Base-by-base conservation (phyloP, 2,113 vertebrate genomes). In the Meles meles region DNA sequence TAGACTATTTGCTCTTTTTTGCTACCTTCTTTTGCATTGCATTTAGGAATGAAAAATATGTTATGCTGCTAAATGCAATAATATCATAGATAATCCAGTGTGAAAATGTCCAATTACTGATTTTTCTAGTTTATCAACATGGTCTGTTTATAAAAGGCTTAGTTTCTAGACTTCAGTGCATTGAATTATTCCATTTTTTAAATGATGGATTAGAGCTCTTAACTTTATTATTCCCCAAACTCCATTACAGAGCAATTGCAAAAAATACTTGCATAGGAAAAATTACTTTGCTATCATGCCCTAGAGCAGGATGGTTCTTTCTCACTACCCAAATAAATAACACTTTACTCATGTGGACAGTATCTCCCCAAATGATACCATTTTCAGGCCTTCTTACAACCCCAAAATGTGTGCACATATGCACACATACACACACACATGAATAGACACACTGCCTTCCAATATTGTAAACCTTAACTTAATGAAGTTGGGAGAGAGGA, bases 41-140 rank as follows among this genome's bases (percentile, higher is more conserved):
- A 96, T 88, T 96, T 96, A 80, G 65, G 11, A 96, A 91, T 94
- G 44, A 93, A 97, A 97, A 96, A 97, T 94, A 95, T 39, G 37
- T 92, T 86, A 63, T 59, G 77, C 69, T 94, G 84, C 65, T 90
- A 96, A 97, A 89, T 79, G 63, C 65, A 96, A 82, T 87, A 83
- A 90, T 86, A 89, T 61, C 86, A 92, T 86, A 82, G 86, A 93
- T 96, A 97, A 96, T 96, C 65, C 55, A 84, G 44, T 72, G 85
- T 69, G 82, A 97, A 96, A 96, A 94, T 83, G 89, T 61, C 72
- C 72, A 96, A 88, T 91, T 94, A 77, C 72, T 93, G 94, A 94
- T 94, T 91, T 94, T 96, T 94, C 44, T 82, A 97, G 89, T 96
- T 96, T 96, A 96, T 95, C 93, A 98, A 71, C 86, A 95, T 77